A percentile compares a stretch with the other conserved stretches of the same genome.
phyloP scores from a whole-genome alignment of 2,888 invertebrate genomes.

The Epistrophe grossulariae region DNA sequence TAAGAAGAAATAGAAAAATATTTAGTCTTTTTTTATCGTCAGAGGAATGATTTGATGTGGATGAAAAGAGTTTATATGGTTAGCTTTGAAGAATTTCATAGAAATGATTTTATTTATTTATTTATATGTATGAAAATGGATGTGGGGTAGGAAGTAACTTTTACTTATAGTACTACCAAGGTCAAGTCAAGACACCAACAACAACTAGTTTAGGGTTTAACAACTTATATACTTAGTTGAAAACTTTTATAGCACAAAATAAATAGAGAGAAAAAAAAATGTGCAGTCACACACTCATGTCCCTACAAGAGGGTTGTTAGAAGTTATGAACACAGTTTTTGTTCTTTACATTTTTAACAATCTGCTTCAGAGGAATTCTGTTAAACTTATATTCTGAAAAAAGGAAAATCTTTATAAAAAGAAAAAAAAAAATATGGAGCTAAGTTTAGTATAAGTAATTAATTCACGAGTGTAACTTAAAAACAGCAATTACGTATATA shows the following conservation, averaged over 20 bases:
- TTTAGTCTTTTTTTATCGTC: background rate
- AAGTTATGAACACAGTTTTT: background rate
- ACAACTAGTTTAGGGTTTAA: background rate
- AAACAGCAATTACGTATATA: too few relatives aligned
- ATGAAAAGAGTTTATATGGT: background rate
- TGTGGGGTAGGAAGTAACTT: background rate
- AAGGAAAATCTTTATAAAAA: too few relatives aligned
- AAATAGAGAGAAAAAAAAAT: background rate
- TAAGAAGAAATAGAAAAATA: background rate
- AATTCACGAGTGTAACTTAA: too few relatives aligned
- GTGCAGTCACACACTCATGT: too few relatives aligned
- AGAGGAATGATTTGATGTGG: background rate
- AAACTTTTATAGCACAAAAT: background rate
- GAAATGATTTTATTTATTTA: slow-evolving; percentile 3
- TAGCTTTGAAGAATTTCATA: background rate
- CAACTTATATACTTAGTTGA: background rate
- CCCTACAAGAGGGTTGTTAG: background rate
- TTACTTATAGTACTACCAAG: background rate
- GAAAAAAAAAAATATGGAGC: too few relatives aligned
- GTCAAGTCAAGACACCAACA: background rate
- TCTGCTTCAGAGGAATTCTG: too few relatives aligned
- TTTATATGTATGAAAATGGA: too few relatives aligned
- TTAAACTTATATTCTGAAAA: too few relatives aligned
- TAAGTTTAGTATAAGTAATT: too few relatives aligned
- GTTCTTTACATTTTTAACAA: too few relatives aligned